A percentile compares a stretch with the other conserved stretches of the same genome.
Evolutionary conservation across 2,113 vertebrate genomes (phyloP).

Genomic region (Pteruthius melanotis): DNA sequence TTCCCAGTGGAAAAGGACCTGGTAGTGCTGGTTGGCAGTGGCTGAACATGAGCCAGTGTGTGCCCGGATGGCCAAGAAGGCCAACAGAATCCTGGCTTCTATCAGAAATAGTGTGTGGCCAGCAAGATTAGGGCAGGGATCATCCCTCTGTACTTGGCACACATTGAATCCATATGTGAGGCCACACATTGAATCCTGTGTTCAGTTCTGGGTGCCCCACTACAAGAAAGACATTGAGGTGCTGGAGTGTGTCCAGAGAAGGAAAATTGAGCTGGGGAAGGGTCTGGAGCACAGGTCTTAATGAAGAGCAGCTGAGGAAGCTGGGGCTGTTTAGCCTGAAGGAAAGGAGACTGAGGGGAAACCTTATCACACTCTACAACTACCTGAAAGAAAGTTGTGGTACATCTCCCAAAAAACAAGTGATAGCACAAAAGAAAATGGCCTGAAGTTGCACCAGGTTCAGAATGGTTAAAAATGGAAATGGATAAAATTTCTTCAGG

Average conservation of each 20-base stretch:
- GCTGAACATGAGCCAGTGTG: background rate
- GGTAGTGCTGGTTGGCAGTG: background rate
- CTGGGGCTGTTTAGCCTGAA: background rate
- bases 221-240: background rate
- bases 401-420: background rate
- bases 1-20: background rate
- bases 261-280: background rate
- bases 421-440: background rate
- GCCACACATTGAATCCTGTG: background rate
- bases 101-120: background rate
- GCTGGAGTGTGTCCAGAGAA: background rate
- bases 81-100: background rate
- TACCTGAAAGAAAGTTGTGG: background rate
- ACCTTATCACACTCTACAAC: background rate
- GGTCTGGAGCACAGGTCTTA: background rate
- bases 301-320: background rate
- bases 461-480: too few relatives aligned
- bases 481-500: background rate
- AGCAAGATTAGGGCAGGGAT: background rate
- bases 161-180: background rate
- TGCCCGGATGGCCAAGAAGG: background rate
- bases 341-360: background rate
- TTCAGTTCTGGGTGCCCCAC: background rate
- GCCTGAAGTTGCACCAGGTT: background rate
- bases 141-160: accelerated